A percentile compares a stretch with the other conserved stretches of the same genome.
Evolutionary conservation across 1,140 invertebrate species (phyloP).

Genomic region (Dendrolimus punctatus): DNA sequence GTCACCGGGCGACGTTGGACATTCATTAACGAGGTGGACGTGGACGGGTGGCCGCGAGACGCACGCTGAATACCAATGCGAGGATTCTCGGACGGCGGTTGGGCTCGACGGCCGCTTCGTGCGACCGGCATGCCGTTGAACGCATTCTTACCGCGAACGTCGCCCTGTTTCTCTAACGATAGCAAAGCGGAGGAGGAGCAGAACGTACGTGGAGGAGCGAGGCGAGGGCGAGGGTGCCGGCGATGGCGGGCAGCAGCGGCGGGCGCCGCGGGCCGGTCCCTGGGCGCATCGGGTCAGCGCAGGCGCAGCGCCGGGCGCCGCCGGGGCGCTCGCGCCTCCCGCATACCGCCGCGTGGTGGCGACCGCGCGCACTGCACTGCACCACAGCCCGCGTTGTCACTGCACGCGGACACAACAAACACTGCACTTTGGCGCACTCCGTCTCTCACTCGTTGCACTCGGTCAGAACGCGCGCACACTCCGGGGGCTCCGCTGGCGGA

Average conservation of each 20-base stretch:
- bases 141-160: no score
- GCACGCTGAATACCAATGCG: no score
- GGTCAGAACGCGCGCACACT: slow-evolving; percentile 28
- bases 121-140: no score
- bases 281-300: slow-evolving; percentile 47
- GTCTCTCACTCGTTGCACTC: slow-evolving; percentile 12
- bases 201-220: slow-evolving; percentile 23
- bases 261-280: slow-evolving; percentile 26
- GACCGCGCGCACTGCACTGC: slow-evolving; percentile 7
- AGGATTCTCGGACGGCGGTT: no score
- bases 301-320: slow-evolving; percentile 41
- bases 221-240: slow-evolving; percentile 47
- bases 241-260: slow-evolving; percentile 54
- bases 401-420: slow-evolving; percentile 10
- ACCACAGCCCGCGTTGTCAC: slow-evolving; percentile 1
- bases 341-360: slow-evolving; percentile 34
- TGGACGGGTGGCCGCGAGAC: no score
- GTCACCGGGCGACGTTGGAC: no score
- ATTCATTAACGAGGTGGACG: no score
- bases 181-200: neutral
- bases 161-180: no score
- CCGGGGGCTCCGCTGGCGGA: slow-evolving; percentile 30
- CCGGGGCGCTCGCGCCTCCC: slow-evolving; percentile 33
- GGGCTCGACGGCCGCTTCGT: no score
- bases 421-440: slow-evolving; percentile 15